Percentiles rank a stretch among this genome's conserved stretches.
Conservation (phyloP, 2,888 invertebrate genomes). For the Byasa hedistus region DNA sequence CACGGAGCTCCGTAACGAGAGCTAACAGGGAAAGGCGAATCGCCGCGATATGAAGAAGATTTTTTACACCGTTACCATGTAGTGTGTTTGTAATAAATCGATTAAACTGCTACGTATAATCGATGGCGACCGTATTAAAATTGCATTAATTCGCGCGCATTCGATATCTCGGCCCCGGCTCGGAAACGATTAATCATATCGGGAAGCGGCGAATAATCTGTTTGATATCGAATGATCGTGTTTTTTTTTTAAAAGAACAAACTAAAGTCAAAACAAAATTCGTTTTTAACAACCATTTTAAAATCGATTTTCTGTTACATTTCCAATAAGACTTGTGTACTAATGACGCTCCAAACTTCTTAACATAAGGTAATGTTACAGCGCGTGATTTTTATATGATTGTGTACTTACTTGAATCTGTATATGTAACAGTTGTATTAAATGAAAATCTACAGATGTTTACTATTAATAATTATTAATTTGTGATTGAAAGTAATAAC, state of each 20-base stretch:
- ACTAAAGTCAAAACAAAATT: conserved; percentile 14
- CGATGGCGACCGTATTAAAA: conserved; percentile 54
- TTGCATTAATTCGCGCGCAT: conserved; percentile 49
- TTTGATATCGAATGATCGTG: conserved; percentile 17
- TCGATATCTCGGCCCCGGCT: conserved; percentile 34
- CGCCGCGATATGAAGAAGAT: conserved; percentile 41
- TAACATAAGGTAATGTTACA: too few species aligned
- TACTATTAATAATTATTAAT: too few species aligned
- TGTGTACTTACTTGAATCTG: too few species aligned
- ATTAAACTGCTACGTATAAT: conserved; percentile 38
- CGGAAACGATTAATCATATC: conserved; percentile 40
- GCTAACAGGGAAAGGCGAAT: conserved; percentile 46
- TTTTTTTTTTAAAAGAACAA: not conserved
- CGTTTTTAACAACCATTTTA: conserved; percentile 9
- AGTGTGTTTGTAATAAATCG: conserved; percentile 52
- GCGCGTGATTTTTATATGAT: too few species aligned
- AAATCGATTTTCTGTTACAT: conserved; percentile 1
- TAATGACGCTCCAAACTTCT: not conserved
- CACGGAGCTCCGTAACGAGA: conserved; percentile 43
- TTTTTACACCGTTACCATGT: conserved; percentile 49
- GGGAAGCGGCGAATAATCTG: conserved; percentile 37
- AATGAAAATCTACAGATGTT: too few species aligned
- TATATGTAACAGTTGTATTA: too few species aligned
- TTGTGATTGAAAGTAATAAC: too few species aligned
- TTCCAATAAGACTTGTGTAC: not conserved